Evolutionary conservation across 2,113 vertebrate genomes (phyloP).

Genomic region (Axis porcinus): DNA sequence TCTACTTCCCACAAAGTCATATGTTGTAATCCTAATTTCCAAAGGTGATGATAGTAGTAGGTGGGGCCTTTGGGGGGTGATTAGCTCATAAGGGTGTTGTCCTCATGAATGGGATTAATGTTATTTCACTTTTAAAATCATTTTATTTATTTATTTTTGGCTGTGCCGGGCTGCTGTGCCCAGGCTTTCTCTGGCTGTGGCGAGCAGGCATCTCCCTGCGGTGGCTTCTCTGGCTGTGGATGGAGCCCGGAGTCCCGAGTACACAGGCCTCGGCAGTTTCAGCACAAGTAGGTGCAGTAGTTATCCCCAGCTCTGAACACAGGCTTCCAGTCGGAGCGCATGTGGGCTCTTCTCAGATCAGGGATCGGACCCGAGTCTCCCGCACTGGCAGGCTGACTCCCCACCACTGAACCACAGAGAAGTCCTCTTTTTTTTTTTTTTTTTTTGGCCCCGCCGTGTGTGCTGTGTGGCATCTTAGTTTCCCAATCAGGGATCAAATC

Average conservation of each 20-base stretch:
- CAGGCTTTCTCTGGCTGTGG: neutral
- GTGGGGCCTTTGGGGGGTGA: neutral
- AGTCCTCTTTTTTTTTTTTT: neutral
- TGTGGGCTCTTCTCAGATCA: neutral
- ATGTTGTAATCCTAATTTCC: neutral
- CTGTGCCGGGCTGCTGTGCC: neutral
- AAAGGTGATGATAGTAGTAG: neutral
- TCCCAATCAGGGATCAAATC: neutral
- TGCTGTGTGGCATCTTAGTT: neutral
- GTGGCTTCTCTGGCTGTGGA: neutral
- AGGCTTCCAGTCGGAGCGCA: neutral
- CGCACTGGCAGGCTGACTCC: fast-evolving
- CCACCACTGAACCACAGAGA: neutral
- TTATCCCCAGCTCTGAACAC: neutral
- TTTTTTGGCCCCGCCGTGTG: neutral
- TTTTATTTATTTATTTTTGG: neutral
- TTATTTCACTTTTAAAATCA: neutral
- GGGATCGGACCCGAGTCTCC: neutral
- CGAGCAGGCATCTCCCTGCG: neutral
- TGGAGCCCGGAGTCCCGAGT: neutral
- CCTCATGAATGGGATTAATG: neutral
- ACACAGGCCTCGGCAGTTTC: neutral
- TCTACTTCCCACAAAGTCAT: neutral
- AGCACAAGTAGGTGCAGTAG: neutral
- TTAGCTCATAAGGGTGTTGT: neutral